These are phyloP conservation scores for Asbolus verrucosus DNA, from an alignment of 1,140 invertebrate genomes.

Conservation along the genomic window DNA sequence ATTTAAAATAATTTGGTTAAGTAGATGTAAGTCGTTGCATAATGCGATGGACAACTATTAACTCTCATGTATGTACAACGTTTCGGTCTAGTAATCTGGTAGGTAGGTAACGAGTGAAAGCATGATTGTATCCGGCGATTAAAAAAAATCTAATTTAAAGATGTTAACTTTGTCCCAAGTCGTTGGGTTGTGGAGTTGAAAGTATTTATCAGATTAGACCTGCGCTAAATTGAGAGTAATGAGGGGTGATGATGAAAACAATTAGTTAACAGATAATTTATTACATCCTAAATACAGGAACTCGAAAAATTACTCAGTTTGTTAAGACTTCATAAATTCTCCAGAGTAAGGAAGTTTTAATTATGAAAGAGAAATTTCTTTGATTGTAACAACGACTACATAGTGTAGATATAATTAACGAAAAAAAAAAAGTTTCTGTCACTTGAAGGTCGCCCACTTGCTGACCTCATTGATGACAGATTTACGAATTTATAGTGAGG, in stretches of 20 bases:
- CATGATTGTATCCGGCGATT: slow-evolving; percentile 24
- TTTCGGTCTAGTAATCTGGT: slow-evolving; percentile 30
- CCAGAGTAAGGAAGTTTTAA: too few relatives aligned
- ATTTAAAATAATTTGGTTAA: slow-evolving; percentile 40
- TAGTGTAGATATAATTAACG: too few relatives aligned
- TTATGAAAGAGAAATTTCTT: too few relatives aligned
- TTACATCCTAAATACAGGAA: slow-evolving; percentile 7
- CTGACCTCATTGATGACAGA: too few relatives aligned
- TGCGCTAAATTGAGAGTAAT: slow-evolving; percentile 1
- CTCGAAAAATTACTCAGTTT: neutral
- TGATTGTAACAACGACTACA: too few relatives aligned
- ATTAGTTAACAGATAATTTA: slow-evolving; percentile 23
- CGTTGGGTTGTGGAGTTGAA: slow-evolving; percentile 5
- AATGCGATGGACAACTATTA: slow-evolving; percentile 9
- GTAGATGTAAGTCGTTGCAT: slow-evolving; percentile 24
- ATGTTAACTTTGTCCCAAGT: neutral
- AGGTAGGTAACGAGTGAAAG: neutral
- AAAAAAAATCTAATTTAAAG: slow-evolving; percentile 9
- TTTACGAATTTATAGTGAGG: too few relatives aligned
- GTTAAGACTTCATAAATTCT: too few relatives aligned
- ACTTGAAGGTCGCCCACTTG: too few relatives aligned
- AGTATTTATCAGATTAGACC: slow-evolving; percentile 2
- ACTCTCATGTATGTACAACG: slow-evolving; percentile 8
- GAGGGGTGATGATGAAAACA: neutral
- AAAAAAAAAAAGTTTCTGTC: too few relatives aligned